These are phyloP conservation scores for Tuta absoluta DNA, from an alignment of 2,888 invertebrate species.

Conservation along the genomic window DNA sequence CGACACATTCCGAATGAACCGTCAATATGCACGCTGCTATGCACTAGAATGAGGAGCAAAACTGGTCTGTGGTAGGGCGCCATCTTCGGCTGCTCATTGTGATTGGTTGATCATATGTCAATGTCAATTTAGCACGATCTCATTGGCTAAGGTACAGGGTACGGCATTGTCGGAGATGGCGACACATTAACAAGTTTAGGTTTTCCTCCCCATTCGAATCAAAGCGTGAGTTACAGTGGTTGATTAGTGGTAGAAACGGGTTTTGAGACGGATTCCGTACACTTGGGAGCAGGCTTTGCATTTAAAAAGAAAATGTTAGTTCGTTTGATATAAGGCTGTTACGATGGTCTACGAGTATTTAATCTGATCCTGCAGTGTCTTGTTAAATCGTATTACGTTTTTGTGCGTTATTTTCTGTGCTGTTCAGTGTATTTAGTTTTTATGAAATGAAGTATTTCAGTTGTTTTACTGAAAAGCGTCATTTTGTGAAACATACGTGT, in stretches of 20 bases:
- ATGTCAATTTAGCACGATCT: not conserved
- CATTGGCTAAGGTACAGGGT: not conserved
- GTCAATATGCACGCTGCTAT: constrained; percentile 32
- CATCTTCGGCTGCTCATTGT: not conserved
- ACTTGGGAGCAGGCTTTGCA: constrained; percentile 50
- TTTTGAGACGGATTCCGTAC: constrained; percentile 7
- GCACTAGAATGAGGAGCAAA: constrained; percentile 1
- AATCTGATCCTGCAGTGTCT: constrained; percentile 71
- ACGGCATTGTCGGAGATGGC: not conserved
- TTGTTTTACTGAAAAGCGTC: constrained; percentile 45
- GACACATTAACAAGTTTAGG: not conserved
- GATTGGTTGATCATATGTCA: not conserved
- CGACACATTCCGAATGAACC: constrained; percentile 59
- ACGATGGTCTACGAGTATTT: constrained; percentile 33
- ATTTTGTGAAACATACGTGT: constrained; percentile 60
- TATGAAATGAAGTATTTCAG: constrained; percentile 56
- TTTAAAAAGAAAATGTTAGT: constrained; percentile 45
- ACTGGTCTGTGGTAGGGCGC: not conserved
- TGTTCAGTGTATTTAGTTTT: constrained; percentile 70
- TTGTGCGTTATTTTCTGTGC: constrained; percentile 72
- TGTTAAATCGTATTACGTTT: constrained; percentile 55
- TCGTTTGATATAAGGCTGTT: constrained; percentile 6
- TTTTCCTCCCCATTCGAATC: not conserved
- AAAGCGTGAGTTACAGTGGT: not conserved
- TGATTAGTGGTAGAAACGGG: not conserved